phyloP scores from a whole-genome alignment of 2,888 invertebrate genomes.

The Portevinia maculata region DNA sequence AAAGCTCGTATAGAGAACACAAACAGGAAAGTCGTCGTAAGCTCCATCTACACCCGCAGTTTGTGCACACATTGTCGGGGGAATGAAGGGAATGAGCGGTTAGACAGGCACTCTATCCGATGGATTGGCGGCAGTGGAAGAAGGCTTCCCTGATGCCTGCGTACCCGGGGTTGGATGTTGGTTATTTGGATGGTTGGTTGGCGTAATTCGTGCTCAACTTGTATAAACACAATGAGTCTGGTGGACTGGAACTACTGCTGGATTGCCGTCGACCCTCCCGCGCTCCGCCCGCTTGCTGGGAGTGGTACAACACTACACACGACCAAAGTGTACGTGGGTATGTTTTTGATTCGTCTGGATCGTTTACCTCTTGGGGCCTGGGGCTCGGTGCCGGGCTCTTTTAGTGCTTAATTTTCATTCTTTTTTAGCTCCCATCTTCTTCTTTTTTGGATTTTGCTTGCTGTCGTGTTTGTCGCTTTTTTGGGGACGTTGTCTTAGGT shows the following conservation, averaged over 20 bases:
- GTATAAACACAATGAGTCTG: slow-evolving; percentile 74
- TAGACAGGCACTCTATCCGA: slow-evolving; percentile 27
- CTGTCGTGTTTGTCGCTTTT: slow-evolving; percentile 44
- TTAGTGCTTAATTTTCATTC: slow-evolving; percentile 58
- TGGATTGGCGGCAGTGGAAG: slow-evolving; percentile 54
- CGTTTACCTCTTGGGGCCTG: slow-evolving; percentile 74
- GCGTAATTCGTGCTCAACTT: slow-evolving; percentile 74
- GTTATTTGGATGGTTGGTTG: slow-evolving; percentile 71
- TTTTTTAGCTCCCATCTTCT: background rate
- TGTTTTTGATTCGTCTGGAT: slow-evolving; percentile 74
- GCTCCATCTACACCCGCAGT: slow-evolving; percentile 52
- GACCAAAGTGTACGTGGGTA: slow-evolving; percentile 63
- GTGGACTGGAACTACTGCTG: slow-evolving; percentile 65
- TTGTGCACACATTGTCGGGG: slow-evolving; percentile 11
- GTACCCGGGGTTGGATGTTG: slow-evolving; percentile 56
- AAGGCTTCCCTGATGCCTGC: slow-evolving; percentile 61
- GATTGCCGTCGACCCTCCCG: slow-evolving; percentile 14
- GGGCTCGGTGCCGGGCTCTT: slow-evolving; percentile 67
- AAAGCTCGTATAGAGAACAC: slow-evolving; percentile 58
- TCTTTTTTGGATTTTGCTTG: slow-evolving; percentile 36
- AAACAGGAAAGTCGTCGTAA: slow-evolving; percentile 73
- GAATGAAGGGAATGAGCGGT: background rate
- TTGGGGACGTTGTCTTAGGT: slow-evolving; percentile 71
- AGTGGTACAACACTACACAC: slow-evolving; percentile 53
- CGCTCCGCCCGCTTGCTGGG: slow-evolving; percentile 13